Conservation (phyloP, 2,797 vertebrate species). For the Argentina silus region DNA sequence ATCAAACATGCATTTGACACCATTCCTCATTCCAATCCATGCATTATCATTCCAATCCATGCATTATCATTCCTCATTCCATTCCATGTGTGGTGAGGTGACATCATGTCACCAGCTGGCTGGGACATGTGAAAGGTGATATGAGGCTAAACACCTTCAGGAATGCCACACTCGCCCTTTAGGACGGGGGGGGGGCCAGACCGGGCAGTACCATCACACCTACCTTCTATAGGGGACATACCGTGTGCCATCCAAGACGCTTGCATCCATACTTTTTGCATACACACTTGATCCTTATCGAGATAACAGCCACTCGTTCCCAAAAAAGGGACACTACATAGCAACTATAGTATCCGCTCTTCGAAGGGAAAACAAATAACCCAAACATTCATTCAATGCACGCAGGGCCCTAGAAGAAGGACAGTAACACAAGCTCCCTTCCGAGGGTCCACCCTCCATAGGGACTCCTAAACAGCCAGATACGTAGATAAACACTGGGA, state of each 20-base stretch:
- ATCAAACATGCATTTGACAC: too few species aligned
- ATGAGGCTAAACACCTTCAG: not conserved
- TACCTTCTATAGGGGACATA: not conserved
- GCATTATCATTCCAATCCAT: too few species aligned
- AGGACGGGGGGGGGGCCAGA: not conserved
- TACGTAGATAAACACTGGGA: conserved; percentile 12
- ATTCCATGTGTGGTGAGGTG: not conserved
- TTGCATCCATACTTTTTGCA: not conserved
- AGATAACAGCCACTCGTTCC: not conserved
- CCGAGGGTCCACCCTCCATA: not conserved
- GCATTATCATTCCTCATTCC: too few species aligned
- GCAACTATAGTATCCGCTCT: not conserved
- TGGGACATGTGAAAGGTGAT: conserved; percentile 20
- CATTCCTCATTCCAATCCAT: too few species aligned
- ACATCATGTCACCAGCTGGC: not conserved
- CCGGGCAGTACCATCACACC: not conserved
- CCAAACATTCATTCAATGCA: not conserved
- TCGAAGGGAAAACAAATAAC: not conserved
- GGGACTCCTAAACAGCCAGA: not conserved
- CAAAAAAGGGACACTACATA: not conserved
- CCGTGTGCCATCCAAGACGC: not conserved
- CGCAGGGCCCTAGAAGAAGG: not conserved
- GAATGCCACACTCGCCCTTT: not conserved
- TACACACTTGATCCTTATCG: not conserved
- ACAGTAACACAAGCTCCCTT: not conserved